Evolutionary conservation across 23 tunicate species (phyloP).

Genomic region (Diplosoma virens): DNA sequence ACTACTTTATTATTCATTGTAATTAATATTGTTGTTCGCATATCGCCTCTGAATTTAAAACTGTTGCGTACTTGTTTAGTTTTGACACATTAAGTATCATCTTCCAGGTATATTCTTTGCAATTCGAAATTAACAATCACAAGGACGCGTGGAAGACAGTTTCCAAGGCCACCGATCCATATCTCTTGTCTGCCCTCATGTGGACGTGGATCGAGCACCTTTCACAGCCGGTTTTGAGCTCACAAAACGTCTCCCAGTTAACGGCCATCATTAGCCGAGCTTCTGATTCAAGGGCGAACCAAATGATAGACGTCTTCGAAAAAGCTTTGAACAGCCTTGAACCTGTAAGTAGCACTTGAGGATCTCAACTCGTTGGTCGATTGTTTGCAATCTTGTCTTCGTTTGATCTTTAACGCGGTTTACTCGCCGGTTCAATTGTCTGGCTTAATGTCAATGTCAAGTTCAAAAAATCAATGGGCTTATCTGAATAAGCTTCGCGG

Average conservation of each 20-base stretch:
- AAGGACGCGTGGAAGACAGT: conserved; percentile 61
- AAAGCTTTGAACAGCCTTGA: conserved; percentile 27
- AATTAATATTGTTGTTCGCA: too few relatives aligned
- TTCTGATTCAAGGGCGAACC: not conserved
- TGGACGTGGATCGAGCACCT: conserved; percentile 98
- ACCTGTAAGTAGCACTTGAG: conserved; percentile 34
- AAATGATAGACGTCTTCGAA: conserved; percentile 14
- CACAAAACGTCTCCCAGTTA: not conserved
- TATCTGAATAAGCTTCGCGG: too few relatives aligned
- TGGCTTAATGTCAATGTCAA: too few relatives aligned
- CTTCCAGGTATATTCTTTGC: conserved; percentile 51
- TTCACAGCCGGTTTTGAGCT: conserved; percentile 49
- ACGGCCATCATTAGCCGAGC: not conserved
- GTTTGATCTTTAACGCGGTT: too few relatives aligned
- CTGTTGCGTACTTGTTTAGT: too few relatives aligned
- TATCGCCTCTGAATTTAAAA: too few relatives aligned
- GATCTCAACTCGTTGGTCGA: too few relatives aligned
- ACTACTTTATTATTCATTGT: too few relatives aligned
- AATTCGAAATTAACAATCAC: conserved; percentile 55
- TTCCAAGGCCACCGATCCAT: conserved; percentile 41
- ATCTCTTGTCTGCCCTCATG: conserved; percentile 72
- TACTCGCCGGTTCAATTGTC: too few relatives aligned
- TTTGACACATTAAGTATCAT: too few relatives aligned
- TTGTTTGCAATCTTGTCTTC: too few relatives aligned
- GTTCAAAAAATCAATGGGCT: too few relatives aligned